Evolutionary conservation across 2,888 invertebrate species (phyloP).

Genomic region (Abscondita cerata): DNA sequence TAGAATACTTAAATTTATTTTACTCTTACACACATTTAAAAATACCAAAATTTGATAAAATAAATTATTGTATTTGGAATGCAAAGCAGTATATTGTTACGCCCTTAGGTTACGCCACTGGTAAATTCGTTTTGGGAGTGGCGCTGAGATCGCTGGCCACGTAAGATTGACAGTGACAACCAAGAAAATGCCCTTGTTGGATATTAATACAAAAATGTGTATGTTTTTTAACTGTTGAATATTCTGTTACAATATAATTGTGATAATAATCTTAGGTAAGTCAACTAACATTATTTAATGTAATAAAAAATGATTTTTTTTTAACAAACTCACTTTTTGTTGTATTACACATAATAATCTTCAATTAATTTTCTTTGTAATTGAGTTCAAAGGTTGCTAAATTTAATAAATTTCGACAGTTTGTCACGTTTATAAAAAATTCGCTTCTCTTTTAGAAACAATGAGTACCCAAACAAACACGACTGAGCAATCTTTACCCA

Average conservation of each 20-base stretch:
- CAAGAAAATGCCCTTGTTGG: constrained; percentile 41
- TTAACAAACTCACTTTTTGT: neutral
- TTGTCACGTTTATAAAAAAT: too few relatives aligned
- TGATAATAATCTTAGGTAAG: constrained; percentile 18
- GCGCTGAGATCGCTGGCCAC: constrained; percentile 50
- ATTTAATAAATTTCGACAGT: constrained; percentile 10
- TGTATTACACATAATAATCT: constrained; percentile 2
- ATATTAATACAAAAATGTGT: constrained; percentile 30
- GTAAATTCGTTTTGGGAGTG: constrained; percentile 11
- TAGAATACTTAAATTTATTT: too few relatives aligned
- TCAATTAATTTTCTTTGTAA: constrained; percentile 20
- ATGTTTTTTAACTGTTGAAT: constrained; percentile 23
- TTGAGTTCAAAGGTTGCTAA: constrained; percentile 42
- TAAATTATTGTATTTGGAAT: too few relatives aligned
- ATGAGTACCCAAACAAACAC: constrained; percentile 27
- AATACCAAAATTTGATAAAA: too few relatives aligned
- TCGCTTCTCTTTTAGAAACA: constrained; percentile 13
- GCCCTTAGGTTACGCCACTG: constrained; percentile 19
- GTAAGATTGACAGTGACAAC: constrained; percentile 57
- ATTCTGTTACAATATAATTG: constrained; percentile 17
- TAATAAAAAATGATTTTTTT: neutral
- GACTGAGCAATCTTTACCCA: constrained; percentile 45
- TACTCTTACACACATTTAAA: too few relatives aligned
- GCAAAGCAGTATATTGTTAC: too few relatives aligned
- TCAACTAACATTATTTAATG: too few relatives aligned